Percentiles rank a stretch among this genome's conserved stretches.
phyloP scores from a whole-genome alignment of 2,797 vertebrate genomes.

The Gouania willdenowi region DNA sequence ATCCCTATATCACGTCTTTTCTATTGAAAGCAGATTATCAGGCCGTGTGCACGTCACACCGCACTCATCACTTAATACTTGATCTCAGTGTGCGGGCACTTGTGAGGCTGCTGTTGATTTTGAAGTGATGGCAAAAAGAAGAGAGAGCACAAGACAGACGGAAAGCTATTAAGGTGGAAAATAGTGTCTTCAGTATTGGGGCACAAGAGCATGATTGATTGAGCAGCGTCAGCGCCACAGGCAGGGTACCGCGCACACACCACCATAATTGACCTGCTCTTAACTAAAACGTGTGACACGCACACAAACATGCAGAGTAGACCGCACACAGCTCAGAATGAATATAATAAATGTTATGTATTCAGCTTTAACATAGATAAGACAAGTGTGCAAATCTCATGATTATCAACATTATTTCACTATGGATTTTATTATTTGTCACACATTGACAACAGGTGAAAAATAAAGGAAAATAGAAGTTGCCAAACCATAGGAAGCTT shows the following conservation, averaged over 20 bases:
- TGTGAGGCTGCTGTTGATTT: slow-evolving; percentile 9
- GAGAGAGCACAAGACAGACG: neutral
- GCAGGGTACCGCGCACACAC: slow-evolving; percentile 50
- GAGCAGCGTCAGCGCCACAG: slow-evolving; percentile 43
- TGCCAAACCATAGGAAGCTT: slow-evolving; percentile 4
- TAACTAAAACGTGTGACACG: slow-evolving; percentile 12
- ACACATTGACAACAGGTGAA: neutral
- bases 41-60: slow-evolving; percentile 20
- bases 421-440: neutral
- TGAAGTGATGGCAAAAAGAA: slow-evolving; percentile 3
- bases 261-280: slow-evolving; percentile 53
- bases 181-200: slow-evolving; percentile 29
- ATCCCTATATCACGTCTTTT: slow-evolving; percentile 11
- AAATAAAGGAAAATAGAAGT: neutral
- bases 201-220: slow-evolving; percentile 49
- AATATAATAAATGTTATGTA: too few species aligned
- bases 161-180: neutral
- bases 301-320: slow-evolving; percentile 6
- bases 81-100: slow-evolving; percentile 3
- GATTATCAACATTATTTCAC: neutral
- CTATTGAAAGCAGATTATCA: slow-evolving; percentile 31
- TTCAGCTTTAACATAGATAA: too few species aligned
- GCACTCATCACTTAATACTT: slow-evolving; percentile 19
- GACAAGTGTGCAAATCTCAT: neutral
- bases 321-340: too few species aligned